Percentiles rank a stretch among this genome's conserved stretches.
phyloP scores from a whole-genome alignment of 2,888 invertebrate genomes.

The Punctoribates punctum region DNA sequence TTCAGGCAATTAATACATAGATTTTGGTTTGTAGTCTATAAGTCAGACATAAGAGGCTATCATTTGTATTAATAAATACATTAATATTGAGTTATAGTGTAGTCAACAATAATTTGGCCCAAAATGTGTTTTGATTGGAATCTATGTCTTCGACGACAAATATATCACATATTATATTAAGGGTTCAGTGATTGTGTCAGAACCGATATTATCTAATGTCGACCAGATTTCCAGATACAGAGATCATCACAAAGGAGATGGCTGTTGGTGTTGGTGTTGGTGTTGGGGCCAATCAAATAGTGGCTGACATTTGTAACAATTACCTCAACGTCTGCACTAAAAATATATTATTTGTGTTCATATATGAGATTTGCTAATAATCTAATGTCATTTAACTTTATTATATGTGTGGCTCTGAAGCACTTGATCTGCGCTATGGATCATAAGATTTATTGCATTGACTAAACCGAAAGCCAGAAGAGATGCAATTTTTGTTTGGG shows the following conservation, averaged over 20 bases:
- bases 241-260: not conserved
- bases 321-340: slow-evolving; percentile 5
- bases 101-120: not conserved
- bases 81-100: not conserved
- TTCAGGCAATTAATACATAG: not conserved
- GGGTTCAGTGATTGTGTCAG: not conserved
- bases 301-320: slow-evolving; percentile 31
- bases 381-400: slow-evolving; percentile 38
- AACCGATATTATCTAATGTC: not conserved
- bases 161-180: slow-evolving; percentile 25
- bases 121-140: not conserved
- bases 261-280: not conserved
- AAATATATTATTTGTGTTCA: slow-evolving; percentile 35
- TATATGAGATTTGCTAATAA: slow-evolving; percentile 36
- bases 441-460: slow-evolving; percentile 34
- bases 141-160: not conserved
- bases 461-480: slow-evolving; percentile 18
- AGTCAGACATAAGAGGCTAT: not conserved
- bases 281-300: slow-evolving; percentile 34
- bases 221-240: not conserved
- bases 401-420: slow-evolving; percentile 26
- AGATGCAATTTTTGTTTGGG: slow-evolving; percentile 29
- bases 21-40: not conserved
- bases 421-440: slow-evolving; percentile 25
- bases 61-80: not conserved